phyloP scores from a whole-genome alignment of 2,888 invertebrate species.

The Ceramica pisi region DNA sequence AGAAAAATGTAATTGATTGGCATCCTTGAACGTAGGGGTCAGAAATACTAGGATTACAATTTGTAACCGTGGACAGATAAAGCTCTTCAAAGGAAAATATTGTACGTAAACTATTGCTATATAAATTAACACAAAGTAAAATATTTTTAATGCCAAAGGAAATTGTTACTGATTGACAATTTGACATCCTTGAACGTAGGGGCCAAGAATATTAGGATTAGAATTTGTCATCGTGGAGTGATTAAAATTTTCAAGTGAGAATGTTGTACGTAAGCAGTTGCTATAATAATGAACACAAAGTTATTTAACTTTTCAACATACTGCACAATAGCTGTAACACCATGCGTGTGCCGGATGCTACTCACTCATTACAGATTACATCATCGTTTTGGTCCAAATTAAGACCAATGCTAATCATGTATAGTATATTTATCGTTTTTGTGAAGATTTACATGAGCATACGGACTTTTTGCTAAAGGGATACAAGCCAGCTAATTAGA shows the following conservation, averaged over 20 bases:
- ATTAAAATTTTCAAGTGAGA: background rate
- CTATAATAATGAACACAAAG: background rate
- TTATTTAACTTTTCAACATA: background rate
- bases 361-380: slow-evolving; percentile 24
- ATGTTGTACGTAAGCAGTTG: background rate
- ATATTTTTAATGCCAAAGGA: background rate
- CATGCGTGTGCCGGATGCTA: slow-evolving; percentile 24
- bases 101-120: background rate
- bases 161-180: background rate
- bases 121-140: background rate
- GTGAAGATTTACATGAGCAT: background rate
- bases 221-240: too few relatives aligned
- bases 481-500: background rate
- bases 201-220: background rate
- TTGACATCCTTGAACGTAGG: background rate
- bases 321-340: slow-evolving; percentile 19
- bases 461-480: background rate
- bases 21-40: background rate
- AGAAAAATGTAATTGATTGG: background rate
- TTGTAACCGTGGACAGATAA: background rate
- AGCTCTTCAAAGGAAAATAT: background rate
- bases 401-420: background rate
- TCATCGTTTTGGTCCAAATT: slow-evolving; percentile 26
- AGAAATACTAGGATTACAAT: background rate
- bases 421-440: background rate